Evolutionary conservation across 2,113 vertebrate genomes (phyloP), one percentile per base, ranked within the genome.

Genomic region (Numenius arquata): DNA sequence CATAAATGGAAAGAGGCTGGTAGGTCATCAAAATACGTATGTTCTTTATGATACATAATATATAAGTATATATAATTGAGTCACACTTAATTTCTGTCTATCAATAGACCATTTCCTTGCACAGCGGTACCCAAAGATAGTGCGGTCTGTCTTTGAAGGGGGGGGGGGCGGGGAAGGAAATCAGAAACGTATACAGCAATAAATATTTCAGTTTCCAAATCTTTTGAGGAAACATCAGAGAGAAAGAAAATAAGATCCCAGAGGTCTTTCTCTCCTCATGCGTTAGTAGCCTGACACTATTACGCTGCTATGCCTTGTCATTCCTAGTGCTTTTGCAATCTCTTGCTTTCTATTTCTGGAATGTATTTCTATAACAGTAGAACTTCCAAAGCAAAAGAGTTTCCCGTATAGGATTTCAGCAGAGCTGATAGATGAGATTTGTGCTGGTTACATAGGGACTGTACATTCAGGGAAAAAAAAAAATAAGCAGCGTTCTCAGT

Each of bases 221-320:
- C 68, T 92, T 90, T 72, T 81, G 84, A 95, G 62, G 66, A 93
- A 78, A 65, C 90, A 85, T 91, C 86, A 92, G 70, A 78, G 48
- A 53, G 81, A 68, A 93, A 79, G 58, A 72, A 95, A 92, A 62
- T 50, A 72, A 89, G 95, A 65, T 96, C 90, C 58, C 73, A 65
- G 53, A 76, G 45, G 70, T 85, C 61, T 47, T 88, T 75, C 70
- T 78, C 21, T 71, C 21, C 26, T 94, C 34, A 8, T 52, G 8
- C 20, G 19, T 86, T 92, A 66, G 27, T 76, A 87, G 83, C 56
- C 80, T 94, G 53, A 72, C 72, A 40, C 36, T 56, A 55, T 65
- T 56, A 52, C 13, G 8, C 27, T 89, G 73, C 61, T 72, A 20
- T 29, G 40, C 48, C 43, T 56, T 72, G 40, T 75, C 40, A n/a